These are phyloP conservation scores for Tetragonula carbonaria DNA, from an alignment of 2,888 invertebrate species.

Conservation along the genomic window DNA sequence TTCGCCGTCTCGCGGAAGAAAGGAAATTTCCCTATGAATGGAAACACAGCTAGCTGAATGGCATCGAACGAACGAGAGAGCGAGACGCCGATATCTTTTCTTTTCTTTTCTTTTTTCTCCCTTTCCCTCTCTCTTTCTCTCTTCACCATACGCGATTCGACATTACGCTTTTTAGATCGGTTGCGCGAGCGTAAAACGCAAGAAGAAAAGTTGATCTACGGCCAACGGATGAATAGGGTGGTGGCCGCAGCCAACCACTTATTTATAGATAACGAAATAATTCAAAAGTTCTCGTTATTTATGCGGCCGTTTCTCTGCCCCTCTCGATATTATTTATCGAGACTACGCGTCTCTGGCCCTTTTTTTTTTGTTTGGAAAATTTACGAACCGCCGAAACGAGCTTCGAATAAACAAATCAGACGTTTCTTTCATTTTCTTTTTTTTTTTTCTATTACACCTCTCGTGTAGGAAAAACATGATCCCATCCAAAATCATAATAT, in stretches of 20 bases:
- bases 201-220: conserved; percentile 34
- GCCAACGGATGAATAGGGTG: conserved; percentile 28
- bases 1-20: conserved; percentile 1
- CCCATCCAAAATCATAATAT: too few relatives aligned
- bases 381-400: not conserved
- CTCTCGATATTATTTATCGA: conserved; percentile 20
- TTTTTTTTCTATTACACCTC: too few relatives aligned
- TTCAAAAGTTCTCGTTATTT: conserved; percentile 41
- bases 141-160: conserved; percentile 3
- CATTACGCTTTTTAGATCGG: conserved; percentile 17
- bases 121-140: not conserved
- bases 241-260: conserved; percentile 12
- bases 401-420: not conserved
- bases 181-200: conserved; percentile 1
- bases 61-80: conserved; percentile 25
- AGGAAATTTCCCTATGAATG: conserved; percentile 44
- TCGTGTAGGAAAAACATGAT: too few relatives aligned
- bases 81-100: conserved; percentile 28
- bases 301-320: conserved; percentile 1
- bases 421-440: not conserved
- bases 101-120: too few relatives aligned
- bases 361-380: not conserved
- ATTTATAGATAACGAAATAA: conserved; percentile 40
- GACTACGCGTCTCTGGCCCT: not conserved
- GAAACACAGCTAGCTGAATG: conserved; percentile 35